Percentiles rank a stretch among this genome's conserved stretches.
Evolutionary conservation across 92 coral and sea anemone species (phyloP).

Genomic region (Nematostella vectensis): DNA sequence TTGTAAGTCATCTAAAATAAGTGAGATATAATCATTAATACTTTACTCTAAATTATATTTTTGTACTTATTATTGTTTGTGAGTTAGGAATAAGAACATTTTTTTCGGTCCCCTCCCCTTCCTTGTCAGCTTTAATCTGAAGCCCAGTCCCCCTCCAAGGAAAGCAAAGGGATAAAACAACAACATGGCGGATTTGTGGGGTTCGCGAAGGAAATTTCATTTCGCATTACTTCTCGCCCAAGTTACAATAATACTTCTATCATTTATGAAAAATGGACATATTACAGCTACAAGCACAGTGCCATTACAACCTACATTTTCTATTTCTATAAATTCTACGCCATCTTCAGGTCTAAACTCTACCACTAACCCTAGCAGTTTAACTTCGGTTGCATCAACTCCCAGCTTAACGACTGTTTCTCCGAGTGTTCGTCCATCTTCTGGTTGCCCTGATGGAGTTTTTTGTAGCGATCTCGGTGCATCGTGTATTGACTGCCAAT

Average conservation of each 20-base stretch:
- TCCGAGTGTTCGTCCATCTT: not conserved
- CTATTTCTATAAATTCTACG: constrained; percentile 3
- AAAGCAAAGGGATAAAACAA: not conserved
- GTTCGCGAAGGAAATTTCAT: not conserved
- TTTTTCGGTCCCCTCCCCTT: too few species aligned
- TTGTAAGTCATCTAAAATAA: not conserved
- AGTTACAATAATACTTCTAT: not conserved
- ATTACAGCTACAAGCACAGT: not conserved
- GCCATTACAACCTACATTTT: not conserved
- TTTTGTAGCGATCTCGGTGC: constrained; percentile 52
- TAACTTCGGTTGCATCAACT: constrained; percentile 9
- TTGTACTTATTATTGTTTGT: too few species aligned
- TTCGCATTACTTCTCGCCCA: not conserved
- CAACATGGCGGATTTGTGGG: constrained; percentile 1
- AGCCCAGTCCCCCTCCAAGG: too few species aligned
- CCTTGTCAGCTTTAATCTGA: too few species aligned
- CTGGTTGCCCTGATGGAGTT: constrained; percentile 42
- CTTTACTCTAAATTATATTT: too few species aligned
- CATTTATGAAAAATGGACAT: constrained; percentile 1
- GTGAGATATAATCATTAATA: not conserved
- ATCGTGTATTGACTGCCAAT: constrained; percentile 55
- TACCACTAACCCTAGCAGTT: not conserved
- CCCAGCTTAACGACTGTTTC: constrained; percentile 7
- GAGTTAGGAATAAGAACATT: too few species aligned
- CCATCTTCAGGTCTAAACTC: not conserved